Evolutionary conservation across 1,140 invertebrate genomes (phyloP).

Genomic region (Drosophila varians): DNA sequence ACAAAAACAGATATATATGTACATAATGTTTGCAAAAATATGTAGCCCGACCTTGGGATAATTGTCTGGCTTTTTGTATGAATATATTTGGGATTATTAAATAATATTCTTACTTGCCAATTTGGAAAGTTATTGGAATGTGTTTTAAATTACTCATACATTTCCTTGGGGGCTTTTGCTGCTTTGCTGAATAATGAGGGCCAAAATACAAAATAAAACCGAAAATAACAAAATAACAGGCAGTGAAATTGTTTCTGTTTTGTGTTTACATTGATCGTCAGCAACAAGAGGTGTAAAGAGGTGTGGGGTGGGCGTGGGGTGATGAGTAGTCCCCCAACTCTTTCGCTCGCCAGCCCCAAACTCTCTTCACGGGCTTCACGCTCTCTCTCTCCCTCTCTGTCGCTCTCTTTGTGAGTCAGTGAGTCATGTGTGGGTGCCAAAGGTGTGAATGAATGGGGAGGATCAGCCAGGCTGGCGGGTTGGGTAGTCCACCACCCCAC

Average conservation of each 20-base stretch:
- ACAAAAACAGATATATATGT: neutral
- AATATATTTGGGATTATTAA: neutral
- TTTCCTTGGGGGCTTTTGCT: neutral
- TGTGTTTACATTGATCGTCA: slow-evolving; percentile 44
- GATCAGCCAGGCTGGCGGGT: slow-evolving; percentile 6
- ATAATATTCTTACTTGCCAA: neutral
- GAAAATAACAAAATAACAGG: slow-evolving; percentile 18
- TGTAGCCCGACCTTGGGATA: neutral
- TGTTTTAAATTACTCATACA: neutral
- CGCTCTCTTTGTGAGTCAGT: neutral
- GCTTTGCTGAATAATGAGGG: slow-evolving; percentile 38
- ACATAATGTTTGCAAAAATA: neutral
- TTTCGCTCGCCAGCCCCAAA: neutral
- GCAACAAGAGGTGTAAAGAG: slow-evolving; percentile 49
- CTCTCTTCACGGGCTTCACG: neutral
- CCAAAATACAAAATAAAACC: slow-evolving; percentile 12
- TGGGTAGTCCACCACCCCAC: slow-evolving; percentile 7
- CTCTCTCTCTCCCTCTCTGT: too few relatives aligned
- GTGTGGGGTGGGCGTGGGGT: slow-evolving; percentile 37
- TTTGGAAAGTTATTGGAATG: neutral
- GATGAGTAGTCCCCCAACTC: slow-evolving; percentile 10
- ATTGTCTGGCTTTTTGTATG: neutral
- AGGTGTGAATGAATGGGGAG: slow-evolving; percentile 50
- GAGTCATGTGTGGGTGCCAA: slow-evolving; percentile 38
- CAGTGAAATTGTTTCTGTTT: slow-evolving; percentile 40